Conservation (phyloP, 2,888 invertebrate genomes). For the Eupithecia tripunctaria region DNA sequence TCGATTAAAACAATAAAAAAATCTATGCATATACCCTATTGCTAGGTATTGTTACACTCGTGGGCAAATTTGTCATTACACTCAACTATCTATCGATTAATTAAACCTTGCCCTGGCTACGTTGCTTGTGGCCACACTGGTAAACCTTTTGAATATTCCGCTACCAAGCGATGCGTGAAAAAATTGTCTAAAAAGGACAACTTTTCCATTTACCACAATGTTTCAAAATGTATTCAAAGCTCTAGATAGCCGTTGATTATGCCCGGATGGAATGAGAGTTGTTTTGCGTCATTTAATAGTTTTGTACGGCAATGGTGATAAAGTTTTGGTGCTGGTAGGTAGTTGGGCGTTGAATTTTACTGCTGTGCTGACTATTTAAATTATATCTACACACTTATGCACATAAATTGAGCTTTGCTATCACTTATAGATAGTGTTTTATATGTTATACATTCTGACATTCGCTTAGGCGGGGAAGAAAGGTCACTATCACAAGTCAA, state of each 20-base stretch:
- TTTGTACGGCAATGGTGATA: conserved; percentile 11
- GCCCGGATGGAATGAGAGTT: conserved; percentile 13
- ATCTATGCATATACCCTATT: too few species aligned
- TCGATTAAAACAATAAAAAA: too few species aligned
- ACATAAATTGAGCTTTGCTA: background rate
- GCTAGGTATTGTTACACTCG: too few species aligned
- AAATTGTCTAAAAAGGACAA: conserved; percentile 45
- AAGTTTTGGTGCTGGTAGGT: conserved; percentile 7
- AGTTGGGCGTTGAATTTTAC: background rate
- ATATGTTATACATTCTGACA: background rate
- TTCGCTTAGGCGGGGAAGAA: background rate
- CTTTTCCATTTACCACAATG: conserved; percentile 24
- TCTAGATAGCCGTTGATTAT: conserved; percentile 20
- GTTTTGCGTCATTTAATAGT: conserved; percentile 20
- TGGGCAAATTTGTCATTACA: background rate
- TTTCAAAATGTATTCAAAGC: conserved; percentile 27
- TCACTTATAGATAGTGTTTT: background rate
- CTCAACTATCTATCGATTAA: background rate
- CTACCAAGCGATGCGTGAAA: conserved; percentile 37
- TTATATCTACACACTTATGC: background rate
- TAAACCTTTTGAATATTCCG: conserved; percentile 52
- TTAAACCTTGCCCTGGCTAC: background rate
- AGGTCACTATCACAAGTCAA: background rate
- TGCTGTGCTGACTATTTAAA: conserved; percentile 2
- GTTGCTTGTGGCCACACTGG: conserved; percentile 12